Base-by-base conservation (phyloP, 2,888 invertebrate species). In the Latrodectus elegans region DNA sequence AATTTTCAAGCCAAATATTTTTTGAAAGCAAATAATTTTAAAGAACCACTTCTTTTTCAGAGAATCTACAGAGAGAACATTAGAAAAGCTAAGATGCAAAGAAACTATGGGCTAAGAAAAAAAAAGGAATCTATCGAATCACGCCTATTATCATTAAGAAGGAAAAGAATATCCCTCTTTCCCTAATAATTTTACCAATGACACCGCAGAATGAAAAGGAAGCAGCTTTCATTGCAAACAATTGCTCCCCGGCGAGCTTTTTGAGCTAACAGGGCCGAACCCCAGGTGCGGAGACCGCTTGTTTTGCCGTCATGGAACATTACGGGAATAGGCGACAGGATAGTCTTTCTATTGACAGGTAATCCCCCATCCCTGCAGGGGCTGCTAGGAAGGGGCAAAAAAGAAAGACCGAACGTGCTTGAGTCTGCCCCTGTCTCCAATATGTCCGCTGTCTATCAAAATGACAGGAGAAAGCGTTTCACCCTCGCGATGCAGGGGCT, bases 361-460 rank as follows among this genome's bases (percentile, higher is more conserved):
- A 86, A 86, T 86, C 80, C 85, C 78, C 71, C 55, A 15, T 55
- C 67, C 73, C 78, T 15, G 64, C 52, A 72, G 17, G 72, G 77
- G 74, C 9, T 17, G 17, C 51, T n/a, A 53, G 11, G 74, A 51
- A 49, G 26, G 22, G 11, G 73, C 15, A 14, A 55, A 14, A 38
- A n/a, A 49, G 75, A 65, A 49, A 74, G 26, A 76, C 8, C 12
- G 12, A 51, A 26, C 67, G 51, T 49, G 49, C 65, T n/a, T 12
- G 64, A 51, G 60, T 71, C 65, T 74, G 26, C 65, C 65, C 74
- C 80, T 86, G 80, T 86, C 86, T 81, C 86, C 86, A 86, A 86
- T 86, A 86, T 86, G 86, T 86, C 86, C 80, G 78, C 80, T 86
- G 86, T 86, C 86, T 80, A 86, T 86, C 86, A 86, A 86, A 80